Percentiles rank a stretch among this genome's conserved stretches.
Conservation (phyloP, 1,140 invertebrate species). For the Ostrea edulis region DNA sequence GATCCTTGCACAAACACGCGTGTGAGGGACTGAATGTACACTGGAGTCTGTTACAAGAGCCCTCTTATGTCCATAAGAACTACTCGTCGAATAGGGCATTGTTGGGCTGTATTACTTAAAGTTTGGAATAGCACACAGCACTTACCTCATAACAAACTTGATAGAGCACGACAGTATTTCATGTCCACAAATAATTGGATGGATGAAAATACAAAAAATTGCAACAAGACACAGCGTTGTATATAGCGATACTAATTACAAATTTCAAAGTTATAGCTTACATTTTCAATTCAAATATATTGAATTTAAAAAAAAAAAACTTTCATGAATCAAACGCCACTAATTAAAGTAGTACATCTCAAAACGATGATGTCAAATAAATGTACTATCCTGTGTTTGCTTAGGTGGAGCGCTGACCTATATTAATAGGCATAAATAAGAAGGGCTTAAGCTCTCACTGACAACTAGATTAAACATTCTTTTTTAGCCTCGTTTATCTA, state of each 20-base stretch:
- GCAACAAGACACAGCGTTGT: too few relatives aligned
- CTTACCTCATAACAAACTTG: too few relatives aligned
- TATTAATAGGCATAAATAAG: neutral
- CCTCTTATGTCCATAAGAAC: neutral
- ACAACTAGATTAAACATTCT: slow-evolving; percentile 15
- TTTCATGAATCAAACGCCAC: too few relatives aligned
- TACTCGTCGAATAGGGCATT: neutral
- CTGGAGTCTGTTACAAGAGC: neutral
- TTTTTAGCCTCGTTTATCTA: slow-evolving; percentile 4
- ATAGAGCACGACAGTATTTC: too few relatives aligned
- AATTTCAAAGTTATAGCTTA: too few relatives aligned
- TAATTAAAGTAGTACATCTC: too few relatives aligned
- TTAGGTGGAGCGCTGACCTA: slow-evolving; percentile 11
- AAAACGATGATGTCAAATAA: neutral
- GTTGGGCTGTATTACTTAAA: neutral
- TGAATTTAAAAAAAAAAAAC: too few relatives aligned
- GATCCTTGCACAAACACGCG: slow-evolving; percentile 6
- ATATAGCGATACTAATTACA: too few relatives aligned
- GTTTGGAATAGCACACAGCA: too few relatives aligned
- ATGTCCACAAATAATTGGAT: too few relatives aligned
- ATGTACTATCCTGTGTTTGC: neutral
- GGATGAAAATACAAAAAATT: too few relatives aligned
- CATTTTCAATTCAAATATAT: too few relatives aligned
- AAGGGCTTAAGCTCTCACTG: neutral
- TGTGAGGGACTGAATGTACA: neutral